These are phyloP conservation scores for Pelvicachromis taeniatus DNA, from an alignment of 2,113 vertebrate species.

Conservation along the genomic window DNA sequence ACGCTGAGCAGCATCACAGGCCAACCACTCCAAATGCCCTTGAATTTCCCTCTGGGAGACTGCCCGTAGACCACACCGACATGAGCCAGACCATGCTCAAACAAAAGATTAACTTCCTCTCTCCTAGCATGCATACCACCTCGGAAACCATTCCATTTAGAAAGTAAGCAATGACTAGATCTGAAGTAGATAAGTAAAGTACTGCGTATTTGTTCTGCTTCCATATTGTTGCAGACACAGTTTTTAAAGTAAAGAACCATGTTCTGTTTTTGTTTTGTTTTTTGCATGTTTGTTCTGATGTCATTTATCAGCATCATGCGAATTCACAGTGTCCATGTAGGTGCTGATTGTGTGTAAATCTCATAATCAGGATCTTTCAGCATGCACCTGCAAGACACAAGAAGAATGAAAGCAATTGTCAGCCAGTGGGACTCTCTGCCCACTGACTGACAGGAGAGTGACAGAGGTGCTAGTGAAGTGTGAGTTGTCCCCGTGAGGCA, in stretches of 20 bases:
- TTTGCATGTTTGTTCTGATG: not conserved
- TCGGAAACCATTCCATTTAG: constrained; percentile 10
- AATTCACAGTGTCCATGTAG: not conserved
- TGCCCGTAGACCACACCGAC: constrained; percentile 51
- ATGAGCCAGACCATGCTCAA: constrained; percentile 41
- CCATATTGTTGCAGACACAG: not conserved
- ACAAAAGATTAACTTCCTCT: constrained; percentile 56
- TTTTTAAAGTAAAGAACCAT: not conserved
- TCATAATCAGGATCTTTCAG: not conserved
- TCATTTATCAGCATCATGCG: not conserved
- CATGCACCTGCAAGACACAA: not conserved
- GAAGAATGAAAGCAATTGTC: constrained; percentile 5
- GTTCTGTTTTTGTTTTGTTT: not conserved
- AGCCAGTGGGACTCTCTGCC: constrained; percentile 34
- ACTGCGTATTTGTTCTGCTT: not conserved
- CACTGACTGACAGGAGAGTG: constrained; percentile 56
- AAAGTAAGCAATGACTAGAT: constrained; percentile 3
- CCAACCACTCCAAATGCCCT: constrained; percentile 55
- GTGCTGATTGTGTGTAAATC: not conserved
- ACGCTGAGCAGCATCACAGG: constrained; percentile 47
- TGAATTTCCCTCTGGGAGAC: constrained; percentile 61
- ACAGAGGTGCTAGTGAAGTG: constrained; percentile 55
- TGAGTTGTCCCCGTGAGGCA: constrained; percentile 57
- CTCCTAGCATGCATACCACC: not conserved
- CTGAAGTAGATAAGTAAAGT: constrained; percentile 1